Percentiles rank a stretch among this genome's conserved stretches.
These are phyloP conservation scores for Drosophila equinoxialis DNA, from an alignment of 1,140 invertebrate species.

Conservation along the genomic window DNA sequence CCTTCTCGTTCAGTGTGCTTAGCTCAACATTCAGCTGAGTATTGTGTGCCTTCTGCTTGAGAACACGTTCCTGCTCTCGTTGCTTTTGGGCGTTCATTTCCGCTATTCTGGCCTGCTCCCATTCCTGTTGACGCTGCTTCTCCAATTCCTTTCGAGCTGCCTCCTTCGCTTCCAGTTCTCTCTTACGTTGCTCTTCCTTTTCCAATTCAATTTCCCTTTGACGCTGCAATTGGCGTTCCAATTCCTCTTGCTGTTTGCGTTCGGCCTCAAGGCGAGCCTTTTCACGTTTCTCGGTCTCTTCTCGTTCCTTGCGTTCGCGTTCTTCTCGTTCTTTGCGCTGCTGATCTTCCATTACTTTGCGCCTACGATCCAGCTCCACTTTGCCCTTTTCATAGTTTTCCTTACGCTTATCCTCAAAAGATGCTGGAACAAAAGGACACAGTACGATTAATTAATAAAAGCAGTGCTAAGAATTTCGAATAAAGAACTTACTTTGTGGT, in stretches of 20 bases:
- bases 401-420: constrained; percentile 98
- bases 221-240: constrained; percentile 83
- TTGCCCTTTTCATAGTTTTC: constrained; percentile 99
- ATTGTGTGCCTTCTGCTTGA: constrained; percentile 95
- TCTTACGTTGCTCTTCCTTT: constrained; percentile 90
- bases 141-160: constrained; percentile 94
- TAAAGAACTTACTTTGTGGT: constrained; percentile 84
- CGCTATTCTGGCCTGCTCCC: constrained; percentile 96
- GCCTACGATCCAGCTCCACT: constrained; percentile 95
- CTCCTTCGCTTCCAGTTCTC: constrained; percentile 91
- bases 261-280: constrained; percentile 87
- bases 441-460: neutral
- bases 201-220: constrained; percentile 92
- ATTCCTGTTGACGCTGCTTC: constrained; percentile 96
- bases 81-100: constrained; percentile 93
- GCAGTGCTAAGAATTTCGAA: neutral
- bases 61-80: constrained; percentile 93
- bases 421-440: constrained; percentile 84
- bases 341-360: constrained; percentile 90
- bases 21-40: constrained; percentile 87
- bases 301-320: constrained; percentile 94
- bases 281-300: constrained; percentile 93
- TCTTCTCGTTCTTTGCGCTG: constrained; percentile 90
- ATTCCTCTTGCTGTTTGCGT: constrained; percentile 87
- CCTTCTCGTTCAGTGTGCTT: constrained; percentile 88